These are phyloP conservation scores for Tenthredo mesomela DNA, from an alignment of 2,888 invertebrate species.

Conservation along the genomic window DNA sequence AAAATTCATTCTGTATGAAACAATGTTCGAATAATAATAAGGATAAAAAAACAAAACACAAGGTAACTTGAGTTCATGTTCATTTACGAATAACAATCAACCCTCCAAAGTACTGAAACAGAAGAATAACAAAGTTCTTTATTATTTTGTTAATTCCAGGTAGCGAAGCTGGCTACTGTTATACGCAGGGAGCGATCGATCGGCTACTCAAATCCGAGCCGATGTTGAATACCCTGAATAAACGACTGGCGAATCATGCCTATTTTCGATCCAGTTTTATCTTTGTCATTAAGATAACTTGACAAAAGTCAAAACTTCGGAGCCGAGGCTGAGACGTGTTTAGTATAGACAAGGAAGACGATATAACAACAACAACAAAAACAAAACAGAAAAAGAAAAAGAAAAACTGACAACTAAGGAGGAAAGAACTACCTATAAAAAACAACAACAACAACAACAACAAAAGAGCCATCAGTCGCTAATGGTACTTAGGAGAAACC, in stretches of 20 bases:
- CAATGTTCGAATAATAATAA: constrained; percentile 18
- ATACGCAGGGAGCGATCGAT: constrained; percentile 22
- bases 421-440: constrained; percentile 29
- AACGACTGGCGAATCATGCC: constrained; percentile 7
- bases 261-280: constrained; percentile 48
- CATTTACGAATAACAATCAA: background rate
- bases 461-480: constrained; percentile 65
- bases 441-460: background rate
- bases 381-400: constrained; percentile 52
- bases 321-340: constrained; percentile 52
- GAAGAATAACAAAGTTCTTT: background rate
- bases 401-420: constrained; percentile 45
- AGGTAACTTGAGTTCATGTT: constrained; percentile 5
- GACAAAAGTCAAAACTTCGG: constrained; percentile 57
- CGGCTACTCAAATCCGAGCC: constrained; percentile 43
- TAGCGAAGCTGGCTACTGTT: constrained; percentile 54
- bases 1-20: constrained; percentile 6
- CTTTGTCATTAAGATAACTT: constrained; percentile 64
- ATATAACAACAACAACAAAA: background rate
- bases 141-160: constrained; percentile 19
- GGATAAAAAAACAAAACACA: background rate
- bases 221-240: constrained; percentile 47
- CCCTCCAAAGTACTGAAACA: no score
- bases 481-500: constrained; percentile 84
- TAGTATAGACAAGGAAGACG: background rate